Evolutionary conservation across 2,113 vertebrate species (phyloP).

Genomic region (Petrocephalus microphthalmus): DNA sequence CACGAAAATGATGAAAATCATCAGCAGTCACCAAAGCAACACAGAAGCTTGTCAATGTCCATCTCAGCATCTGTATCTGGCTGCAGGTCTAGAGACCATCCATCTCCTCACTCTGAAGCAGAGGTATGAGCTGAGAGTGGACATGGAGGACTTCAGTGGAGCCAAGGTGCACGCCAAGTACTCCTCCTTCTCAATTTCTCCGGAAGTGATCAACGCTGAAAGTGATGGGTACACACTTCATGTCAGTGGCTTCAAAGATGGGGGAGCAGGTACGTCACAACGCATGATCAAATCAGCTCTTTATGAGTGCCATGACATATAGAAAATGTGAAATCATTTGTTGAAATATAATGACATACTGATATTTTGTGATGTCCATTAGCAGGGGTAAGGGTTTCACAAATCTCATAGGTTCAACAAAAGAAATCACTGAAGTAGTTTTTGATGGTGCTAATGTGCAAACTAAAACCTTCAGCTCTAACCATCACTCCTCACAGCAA

Average conservation of each 20-base stretch:
- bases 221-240: conserved; percentile 60
- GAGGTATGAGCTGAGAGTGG: conserved; percentile 59
- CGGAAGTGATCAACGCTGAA: conserved; percentile 38
- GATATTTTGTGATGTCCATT: neutral
- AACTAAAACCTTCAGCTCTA: neutral
- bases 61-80: neutral
- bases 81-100: conserved; percentile 62
- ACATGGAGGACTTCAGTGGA: conserved; percentile 63
- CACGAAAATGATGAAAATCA: neutral
- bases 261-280: conserved; percentile 55
- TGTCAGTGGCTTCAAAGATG: conserved; percentile 56
- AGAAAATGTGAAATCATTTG: neutral
- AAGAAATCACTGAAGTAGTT: neutral
- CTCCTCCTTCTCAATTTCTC: conserved; percentile 56
- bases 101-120: conserved; percentile 57
- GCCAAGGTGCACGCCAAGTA: conserved; percentile 50
- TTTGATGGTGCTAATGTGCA: neutral
- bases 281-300: neutral
- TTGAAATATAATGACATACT: neutral
- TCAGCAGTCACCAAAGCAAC: neutral
- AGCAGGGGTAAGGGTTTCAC: neutral
- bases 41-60: neutral
- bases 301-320: neutral
- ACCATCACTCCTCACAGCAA: neutral
- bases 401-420: neutral